Base-by-base conservation (phyloP, 2,113 vertebrate species). In the Haliaeetus leucogaster region DNA sequence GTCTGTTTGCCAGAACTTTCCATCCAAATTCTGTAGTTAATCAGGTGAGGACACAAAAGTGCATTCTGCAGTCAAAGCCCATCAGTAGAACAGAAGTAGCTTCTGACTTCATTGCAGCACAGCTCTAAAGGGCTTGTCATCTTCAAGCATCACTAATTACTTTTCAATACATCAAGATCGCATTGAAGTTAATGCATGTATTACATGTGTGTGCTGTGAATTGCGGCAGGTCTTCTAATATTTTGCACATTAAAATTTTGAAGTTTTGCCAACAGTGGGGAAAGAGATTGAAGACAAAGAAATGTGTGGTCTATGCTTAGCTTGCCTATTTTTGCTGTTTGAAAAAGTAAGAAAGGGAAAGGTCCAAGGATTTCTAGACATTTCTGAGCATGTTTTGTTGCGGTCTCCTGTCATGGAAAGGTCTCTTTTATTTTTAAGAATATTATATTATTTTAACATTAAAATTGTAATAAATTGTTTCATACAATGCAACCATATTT, bases 251-350 rank as follows among this genome's bases (percentile, higher is more conserved):
- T 43, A 42, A 50, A 16, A 1, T 55, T 43, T 10, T 26, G 16
- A 58, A 19, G 6, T 34, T 67, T 80, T 42, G 3, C 4, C 8
- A 16, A 45, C 11, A 55, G 3, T 13, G 1, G 0, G 1, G 18
- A 36, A 55, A 62, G 11, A 65, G 9, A 11, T 6, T 16, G 21
- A 58, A 43, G 30, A 36, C 4, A 9, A 65, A 45, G 4, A 71
- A 32, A 48, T 19, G 6, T 34, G 8, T 36, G 11, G 10, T 27
- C 13, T 66, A 2, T 45, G 11, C 3, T 90, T 27, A 48, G 2
- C 4, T 67, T 78, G 19, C 9, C 5, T 5, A 29, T 36, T 74
- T 71, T 47, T 61, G 7, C 6, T 23, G 4, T 25, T 67, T 72
- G 6, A 48, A 58, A 70, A 67, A 34, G 4, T 8, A 38, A 2